phyloP scores from a whole-genome alignment of 2,888 invertebrate species.

The Incurvaria masculella region DNA sequence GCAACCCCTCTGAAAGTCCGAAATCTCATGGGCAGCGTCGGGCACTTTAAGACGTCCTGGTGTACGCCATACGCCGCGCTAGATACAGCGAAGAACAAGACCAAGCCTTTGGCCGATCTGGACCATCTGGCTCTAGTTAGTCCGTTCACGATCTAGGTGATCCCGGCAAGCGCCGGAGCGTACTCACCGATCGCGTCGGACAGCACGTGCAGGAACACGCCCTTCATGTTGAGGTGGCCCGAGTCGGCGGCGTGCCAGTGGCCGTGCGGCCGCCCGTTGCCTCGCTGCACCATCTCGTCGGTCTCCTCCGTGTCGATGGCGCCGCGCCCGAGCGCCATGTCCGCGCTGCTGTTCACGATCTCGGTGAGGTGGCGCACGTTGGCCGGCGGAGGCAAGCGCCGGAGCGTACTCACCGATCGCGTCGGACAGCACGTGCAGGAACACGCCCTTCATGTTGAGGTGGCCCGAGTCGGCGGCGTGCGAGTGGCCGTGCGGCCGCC shows the following conservation, averaged over 20 bases:
- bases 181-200: conserved; percentile 90
- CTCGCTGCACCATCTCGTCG: conserved; percentile 45
- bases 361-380: conserved; percentile 47
- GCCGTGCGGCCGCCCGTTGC: conserved; percentile 25
- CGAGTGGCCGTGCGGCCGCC: conserved; percentile 19
- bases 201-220: conserved; percentile 97
- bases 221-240: conserved; percentile 96
- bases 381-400: conserved; percentile 38
- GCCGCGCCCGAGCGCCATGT: conserved; percentile 45
- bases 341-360: conserved; percentile 48
- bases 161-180: not conserved
- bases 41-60: too few species aligned
- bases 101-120: too few species aligned
- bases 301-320: conserved; percentile 45
- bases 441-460: conserved; percentile 99
- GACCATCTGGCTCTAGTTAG: too few species aligned
- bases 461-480: conserved; percentile 68
- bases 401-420: conserved; percentile 70
- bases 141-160: too few species aligned
- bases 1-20: too few species aligned
- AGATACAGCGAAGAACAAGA: too few species aligned
- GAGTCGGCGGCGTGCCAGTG: conserved; percentile 54
- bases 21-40: too few species aligned
- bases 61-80: too few species aligned
- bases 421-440: conserved; percentile 95